phyloP scores from a whole-genome alignment of 1,140 invertebrate genomes.

The Gyrodactylus bullatarudis region DNA sequence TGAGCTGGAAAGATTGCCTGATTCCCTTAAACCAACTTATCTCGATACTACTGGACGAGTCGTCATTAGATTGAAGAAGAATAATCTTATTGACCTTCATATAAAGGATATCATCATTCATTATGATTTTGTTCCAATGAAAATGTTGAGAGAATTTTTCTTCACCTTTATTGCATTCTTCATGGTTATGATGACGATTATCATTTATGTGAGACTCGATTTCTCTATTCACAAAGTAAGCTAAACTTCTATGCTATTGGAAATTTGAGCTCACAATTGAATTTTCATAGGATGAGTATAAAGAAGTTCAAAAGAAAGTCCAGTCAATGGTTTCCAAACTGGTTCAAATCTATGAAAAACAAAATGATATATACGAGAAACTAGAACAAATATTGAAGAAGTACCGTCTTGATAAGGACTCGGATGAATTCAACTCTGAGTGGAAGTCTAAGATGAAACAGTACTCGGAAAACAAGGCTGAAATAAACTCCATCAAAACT shows the following conservation, averaged over 20 bases:
- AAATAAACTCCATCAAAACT: background rate
- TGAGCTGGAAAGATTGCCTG: constrained; percentile 32
- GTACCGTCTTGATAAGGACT: background rate
- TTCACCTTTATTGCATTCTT: constrained; percentile 54
- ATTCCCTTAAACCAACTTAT: constrained; percentile 57
- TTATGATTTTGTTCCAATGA: constrained; percentile 45
- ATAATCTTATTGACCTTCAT: constrained; percentile 69
- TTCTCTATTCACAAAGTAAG: constrained; percentile 42
- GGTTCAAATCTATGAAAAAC: background rate
- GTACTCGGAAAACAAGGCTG: background rate
- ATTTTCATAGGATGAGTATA: background rate
- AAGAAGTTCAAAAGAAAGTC: background rate
- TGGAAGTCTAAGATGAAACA: background rate
- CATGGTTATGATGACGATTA: constrained; percentile 52
- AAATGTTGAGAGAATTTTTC: constrained; percentile 60
- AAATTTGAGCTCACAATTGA: background rate
- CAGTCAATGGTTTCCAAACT: background rate
- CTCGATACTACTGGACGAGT: constrained; percentile 65
- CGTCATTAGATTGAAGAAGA: constrained; percentile 47
- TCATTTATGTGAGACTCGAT: constrained; percentile 68
- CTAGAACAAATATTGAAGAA: background rate
- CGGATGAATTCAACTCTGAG: background rate
- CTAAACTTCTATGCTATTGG: background rate
- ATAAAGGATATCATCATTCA: constrained; percentile 51
- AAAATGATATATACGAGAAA: background rate